A percentile compares a stretch with the other conserved stretches of the same genome.
phyloP scores from a whole-genome alignment of 2,797 vertebrate genomes.

The Pangasius krempfi region DNA sequence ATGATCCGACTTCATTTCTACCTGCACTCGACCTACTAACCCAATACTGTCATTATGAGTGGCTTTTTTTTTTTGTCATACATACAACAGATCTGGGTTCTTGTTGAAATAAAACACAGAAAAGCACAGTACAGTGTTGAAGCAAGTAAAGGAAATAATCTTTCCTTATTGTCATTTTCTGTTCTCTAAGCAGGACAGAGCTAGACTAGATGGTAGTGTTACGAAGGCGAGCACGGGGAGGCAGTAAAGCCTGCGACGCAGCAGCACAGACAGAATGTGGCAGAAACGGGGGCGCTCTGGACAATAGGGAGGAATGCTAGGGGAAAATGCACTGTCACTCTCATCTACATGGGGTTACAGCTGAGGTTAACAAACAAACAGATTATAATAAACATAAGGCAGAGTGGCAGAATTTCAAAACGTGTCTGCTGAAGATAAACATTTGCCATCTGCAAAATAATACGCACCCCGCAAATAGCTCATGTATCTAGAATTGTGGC shows the following conservation, averaged over 20 bases:
- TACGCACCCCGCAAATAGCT: conserved; percentile 23
- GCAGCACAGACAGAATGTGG: conserved; percentile 30
- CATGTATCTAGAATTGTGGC: conserved; percentile 33
- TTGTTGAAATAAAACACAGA: conserved; percentile 7
- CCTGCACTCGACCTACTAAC: conserved; percentile 20
- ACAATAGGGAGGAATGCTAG: background rate
- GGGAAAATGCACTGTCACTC: conserved; percentile 24
- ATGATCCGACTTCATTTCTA: conserved; percentile 9
- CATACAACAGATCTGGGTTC: conserved; percentile 17
- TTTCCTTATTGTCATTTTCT: conserved; percentile 38
- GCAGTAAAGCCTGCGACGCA: background rate
- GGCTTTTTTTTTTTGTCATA: background rate
- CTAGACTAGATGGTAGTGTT: conserved; percentile 2
- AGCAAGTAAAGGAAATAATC: background rate
- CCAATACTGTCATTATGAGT: conserved; percentile 31
- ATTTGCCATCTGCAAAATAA: conserved; percentile 42
- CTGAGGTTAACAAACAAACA: conserved; percentile 47
- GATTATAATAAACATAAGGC: conserved; percentile 23
- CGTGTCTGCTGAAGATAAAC: conserved; percentile 30
- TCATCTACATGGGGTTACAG: conserved; percentile 39
- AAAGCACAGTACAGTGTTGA: conserved; percentile 1
- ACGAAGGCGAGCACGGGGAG: background rate
- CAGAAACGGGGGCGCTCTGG: background rate
- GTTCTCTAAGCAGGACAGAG: conserved; percentile 13
- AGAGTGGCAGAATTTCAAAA: conserved; percentile 29